Base-by-base conservation (phyloP, 2,888 invertebrate genomes). In the Halictus quadricinctus region DNA sequence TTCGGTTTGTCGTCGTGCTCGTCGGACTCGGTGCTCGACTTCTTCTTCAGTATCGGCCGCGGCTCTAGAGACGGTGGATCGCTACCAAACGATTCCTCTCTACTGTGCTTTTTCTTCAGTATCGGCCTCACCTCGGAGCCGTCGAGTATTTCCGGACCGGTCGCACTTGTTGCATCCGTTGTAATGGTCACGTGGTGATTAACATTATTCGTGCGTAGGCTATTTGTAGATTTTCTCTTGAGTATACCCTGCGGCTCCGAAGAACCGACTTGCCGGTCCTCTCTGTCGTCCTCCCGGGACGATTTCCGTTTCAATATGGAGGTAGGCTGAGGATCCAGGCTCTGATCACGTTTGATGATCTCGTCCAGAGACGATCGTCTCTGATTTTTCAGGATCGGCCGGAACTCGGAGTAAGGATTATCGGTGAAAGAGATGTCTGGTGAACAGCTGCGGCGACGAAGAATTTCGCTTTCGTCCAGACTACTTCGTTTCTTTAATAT, bases 401-500 rank as follows among this genome's bases (percentile, higher is more conserved):
- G 96, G 64, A 95, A 96, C 91, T 97, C 96, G 6, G 94, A 93
- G 79, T 96, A 95, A 60, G 95, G 95, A 87, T 95, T 95, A 91
- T 96, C 96, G 58, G 95, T 95, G 87, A 96, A 95, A 21, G 96
- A 96, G 69, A 96, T 96, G 92, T 97, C 97, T 4, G 97, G 97
- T 84, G 97, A 97, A 89, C 96, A 97, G 80, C 97, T 97, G 78
- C 97, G 95, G 89, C 96, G 95, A 72, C 96, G 95, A 87, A 96
- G 95, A 78, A 97, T 97, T 94, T 97, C 96, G 43, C 96, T 96
- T 93, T 98, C 98, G 90, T 98, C 98, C 89, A 98, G 95, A 92
- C 98, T 98, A 81, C 97, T 96, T 54, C 97, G 96, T 95, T 98
- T 98, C 94, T 98, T 98, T 87, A 97, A 95, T 92, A 98, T 98